These are phyloP conservation scores for Apoderus coryli DNA, from an alignment of 2,888 invertebrate species.

Conservation along the genomic window DNA sequence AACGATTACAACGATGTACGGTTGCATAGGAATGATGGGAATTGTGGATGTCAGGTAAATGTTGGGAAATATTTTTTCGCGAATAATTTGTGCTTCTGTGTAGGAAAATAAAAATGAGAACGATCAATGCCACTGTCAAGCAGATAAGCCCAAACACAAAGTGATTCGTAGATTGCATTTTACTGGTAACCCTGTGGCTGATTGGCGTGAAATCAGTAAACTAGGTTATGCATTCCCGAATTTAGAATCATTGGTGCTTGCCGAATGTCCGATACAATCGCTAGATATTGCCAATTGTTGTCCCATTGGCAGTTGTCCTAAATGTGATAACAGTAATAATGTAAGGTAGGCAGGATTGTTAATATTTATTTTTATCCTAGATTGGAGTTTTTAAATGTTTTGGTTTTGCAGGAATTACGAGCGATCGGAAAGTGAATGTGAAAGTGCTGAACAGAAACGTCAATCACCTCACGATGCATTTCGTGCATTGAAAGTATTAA, in stretches of 20 bases:
- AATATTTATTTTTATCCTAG: too few species aligned
- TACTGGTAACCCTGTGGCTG: conserved; percentile 72
- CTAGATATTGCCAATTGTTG: conserved; percentile 26
- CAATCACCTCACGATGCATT: conserved; percentile 47
- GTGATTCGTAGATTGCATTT: conserved; percentile 71
- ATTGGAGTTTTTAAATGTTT: too few species aligned
- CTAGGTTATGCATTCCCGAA: conserved; percentile 76
- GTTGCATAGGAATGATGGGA: conserved; percentile 36
- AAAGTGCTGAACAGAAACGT: conserved; percentile 5
- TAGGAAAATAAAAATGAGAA: conserved; percentile 22
- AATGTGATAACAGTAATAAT: too few species aligned
- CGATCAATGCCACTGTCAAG: conserved; percentile 19
- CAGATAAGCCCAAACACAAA: conserved; percentile 36
- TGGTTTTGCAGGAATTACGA: conserved; percentile 29
- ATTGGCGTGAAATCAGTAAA: conserved; percentile 72
- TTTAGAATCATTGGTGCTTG: conserved; percentile 70
- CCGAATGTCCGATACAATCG: conserved; percentile 65
- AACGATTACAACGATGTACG: conserved; percentile 74
- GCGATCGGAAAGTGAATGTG: too few species aligned
- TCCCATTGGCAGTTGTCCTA: conserved; percentile 12
- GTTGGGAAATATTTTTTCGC: too few species aligned
- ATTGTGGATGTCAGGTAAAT: conserved; percentile 21
- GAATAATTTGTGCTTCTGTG: too few species aligned
- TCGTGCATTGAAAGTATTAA: conserved; percentile 59
- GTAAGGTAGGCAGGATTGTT: too few species aligned